A percentile compares a stretch with the other conserved stretches of the same genome.
Conservation (phyloP, 1,140 invertebrate genomes). For the Procambarus virginalis region DNA sequence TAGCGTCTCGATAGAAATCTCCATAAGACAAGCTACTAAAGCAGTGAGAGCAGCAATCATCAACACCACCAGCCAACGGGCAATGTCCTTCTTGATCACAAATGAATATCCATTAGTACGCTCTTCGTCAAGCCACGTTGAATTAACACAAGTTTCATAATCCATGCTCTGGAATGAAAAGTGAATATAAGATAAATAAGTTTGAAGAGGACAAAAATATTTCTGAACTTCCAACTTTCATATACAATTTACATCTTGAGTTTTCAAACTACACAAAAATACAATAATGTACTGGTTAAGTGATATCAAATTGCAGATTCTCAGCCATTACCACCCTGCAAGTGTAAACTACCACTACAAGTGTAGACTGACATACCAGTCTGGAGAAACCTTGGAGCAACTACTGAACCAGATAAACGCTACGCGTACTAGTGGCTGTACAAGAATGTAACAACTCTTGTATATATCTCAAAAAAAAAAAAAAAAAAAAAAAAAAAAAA, state of each 20-base stretch:
- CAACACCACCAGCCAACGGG: conserved; percentile 94
- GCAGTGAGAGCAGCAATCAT: conserved; percentile 96
- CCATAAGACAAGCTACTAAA: conserved; percentile 90
- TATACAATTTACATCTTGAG: neutral
- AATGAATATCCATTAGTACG: conserved; percentile 83
- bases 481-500: too few relatives aligned
- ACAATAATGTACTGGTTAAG: too few relatives aligned
- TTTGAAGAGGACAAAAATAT: too few relatives aligned
- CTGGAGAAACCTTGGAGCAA: too few relatives aligned
- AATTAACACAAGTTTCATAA: conserved; percentile 92
- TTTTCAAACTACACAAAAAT: neutral
- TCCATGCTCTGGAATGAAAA: conserved; percentile 86
- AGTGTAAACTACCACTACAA: too few relatives aligned
- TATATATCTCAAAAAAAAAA: too few relatives aligned
- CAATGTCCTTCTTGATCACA: conserved; percentile 84
- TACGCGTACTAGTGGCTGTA: too few relatives aligned
- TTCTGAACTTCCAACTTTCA: neutral
- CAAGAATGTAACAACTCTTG: too few relatives aligned
- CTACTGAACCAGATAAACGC: too few relatives aligned
- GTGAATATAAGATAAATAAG: neutral
- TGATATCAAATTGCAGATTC: too few relatives aligned
- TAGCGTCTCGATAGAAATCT: conserved; percentile 91
- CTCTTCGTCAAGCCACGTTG: conserved; percentile 86
- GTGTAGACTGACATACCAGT: too few relatives aligned
- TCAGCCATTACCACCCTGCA: too few relatives aligned